Evolutionary conservation across 2,113 vertebrate species (phyloP), one percentile per base, ranked within the genome.

Genomic region (Callospermophilus lateralis): DNA sequence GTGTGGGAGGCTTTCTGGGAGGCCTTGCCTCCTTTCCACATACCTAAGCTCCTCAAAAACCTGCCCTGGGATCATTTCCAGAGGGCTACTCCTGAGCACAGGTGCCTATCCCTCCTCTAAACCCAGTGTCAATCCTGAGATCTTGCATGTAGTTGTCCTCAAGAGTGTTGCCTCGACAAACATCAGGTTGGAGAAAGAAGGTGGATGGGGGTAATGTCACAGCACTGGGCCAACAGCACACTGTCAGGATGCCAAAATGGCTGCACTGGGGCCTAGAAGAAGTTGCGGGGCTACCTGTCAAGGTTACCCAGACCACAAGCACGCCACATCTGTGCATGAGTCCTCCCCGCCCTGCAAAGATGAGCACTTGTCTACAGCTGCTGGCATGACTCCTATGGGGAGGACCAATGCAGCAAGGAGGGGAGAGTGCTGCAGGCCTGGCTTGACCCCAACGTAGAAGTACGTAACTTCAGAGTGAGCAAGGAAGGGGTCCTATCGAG

Each of bases 361-460:
- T 3, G 13, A 51, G 15, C 26, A 3, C 20, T 0, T 28, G 63
- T 10, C 13, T 73, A 55, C 72, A 15, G 77, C 4, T 7, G 7
- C 63, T 19, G 37, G 30, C 16, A 3, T 15, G 8, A 5, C 6
- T 15, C 34, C 53, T 30, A 12, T 3, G 0, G 0, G 0, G 0
- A 19, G 5, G 19, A 28, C 28, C 4, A 8, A 65, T 8, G n/a
- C 15, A 39, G 42, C 34, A 32, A 0, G 5, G n/a, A 3, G 13
- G 22, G 19, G 53, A 48, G 4, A 22, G 3, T 5, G 3, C 4
- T 42, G 6, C 9, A 8, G 81, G 48, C 72, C 51, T 26, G 34
- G 42, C 55, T 76, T 17, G 30, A 15, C 22, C n/a, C 73, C 22
- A 63, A 63, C 3, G 7, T 26, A 9, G 61, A 63, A 26, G n/a